These are phyloP conservation scores for Malacoctenus gilli DNA, from an alignment of 2,797 vertebrate genomes.

Conservation along the genomic window DNA sequence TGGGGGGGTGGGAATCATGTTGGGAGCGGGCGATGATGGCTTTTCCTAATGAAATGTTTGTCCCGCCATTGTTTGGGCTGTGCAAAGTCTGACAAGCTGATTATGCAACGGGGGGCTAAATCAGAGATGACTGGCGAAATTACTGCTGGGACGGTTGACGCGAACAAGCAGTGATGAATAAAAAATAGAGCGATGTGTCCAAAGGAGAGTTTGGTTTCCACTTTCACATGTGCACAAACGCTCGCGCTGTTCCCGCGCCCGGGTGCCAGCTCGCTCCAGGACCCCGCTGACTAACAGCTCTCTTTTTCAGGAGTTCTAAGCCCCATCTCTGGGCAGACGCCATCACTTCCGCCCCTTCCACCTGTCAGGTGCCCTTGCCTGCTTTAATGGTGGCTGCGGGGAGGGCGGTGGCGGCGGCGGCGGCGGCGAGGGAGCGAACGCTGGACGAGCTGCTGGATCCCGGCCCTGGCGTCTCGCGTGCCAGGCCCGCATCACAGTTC, in stretches of 20 bases:
- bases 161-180: slow-evolving; percentile 3
- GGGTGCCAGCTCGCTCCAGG: slow-evolving; percentile 48
- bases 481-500: slow-evolving; percentile 72
- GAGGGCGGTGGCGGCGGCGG: slow-evolving; percentile 26
- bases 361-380: slow-evolving; percentile 78
- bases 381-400: slow-evolving; percentile 53
- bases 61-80: slow-evolving; percentile 7
- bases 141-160: slow-evolving; percentile 3
- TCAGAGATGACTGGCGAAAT: slow-evolving; percentile 10
- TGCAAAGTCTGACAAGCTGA: slow-evolving; percentile 30
- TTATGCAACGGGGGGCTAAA: slow-evolving; percentile 19
- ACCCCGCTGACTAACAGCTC: slow-evolving; percentile 50
- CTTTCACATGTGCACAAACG: slow-evolving; percentile 22
- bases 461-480: slow-evolving; percentile 59
- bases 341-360: slow-evolving; percentile 68
- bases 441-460: slow-evolving; percentile 69
- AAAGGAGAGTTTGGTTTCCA: slow-evolving; percentile 27
- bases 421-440: slow-evolving; percentile 1
- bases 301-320: slow-evolving; percentile 60
- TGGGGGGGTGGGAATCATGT: too few species aligned
- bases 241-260: slow-evolving; percentile 34
- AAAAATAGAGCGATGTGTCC: slow-evolving; percentile 7
- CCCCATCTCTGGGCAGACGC: slow-evolving; percentile 61
- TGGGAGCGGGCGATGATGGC: not conserved
- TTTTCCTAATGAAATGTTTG: slow-evolving; percentile 23